Evolutionary conservation across 2,888 invertebrate genomes (phyloP).

Genomic region (Eilema griseolum): DNA sequence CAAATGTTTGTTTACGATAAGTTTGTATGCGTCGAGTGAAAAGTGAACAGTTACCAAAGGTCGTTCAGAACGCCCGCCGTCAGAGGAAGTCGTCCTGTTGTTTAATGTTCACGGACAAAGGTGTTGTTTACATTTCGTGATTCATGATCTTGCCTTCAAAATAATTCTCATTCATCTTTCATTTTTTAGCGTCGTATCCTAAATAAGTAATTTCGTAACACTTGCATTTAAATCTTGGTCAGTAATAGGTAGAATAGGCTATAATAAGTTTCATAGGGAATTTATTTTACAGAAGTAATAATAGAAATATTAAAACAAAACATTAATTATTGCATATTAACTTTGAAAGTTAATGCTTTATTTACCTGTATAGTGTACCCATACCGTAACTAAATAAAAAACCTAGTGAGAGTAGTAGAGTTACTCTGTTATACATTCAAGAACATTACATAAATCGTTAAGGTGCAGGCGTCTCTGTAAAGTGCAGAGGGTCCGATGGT

Average conservation of each 20-base stretch:
- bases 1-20: background rate
- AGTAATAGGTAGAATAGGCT: background rate
- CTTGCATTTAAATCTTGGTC: background rate
- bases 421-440: slow-evolving; percentile 6
- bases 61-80: slow-evolving; percentile 28
- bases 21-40: slow-evolving; percentile 13
- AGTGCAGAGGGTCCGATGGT: slow-evolving; percentile 49
- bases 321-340: background rate
- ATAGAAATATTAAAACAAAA: too few species aligned
- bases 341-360: background rate
- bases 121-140: slow-evolving; percentile 45
- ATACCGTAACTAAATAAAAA: background rate
- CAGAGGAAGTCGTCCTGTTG: slow-evolving; percentile 36
- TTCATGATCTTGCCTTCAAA: slow-evolving; percentile 42
- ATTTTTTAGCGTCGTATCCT: slow-evolving; percentile 21
- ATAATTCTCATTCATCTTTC: slow-evolving; percentile 46
- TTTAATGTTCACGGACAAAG: slow-evolving; percentile 38
- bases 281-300: background rate
- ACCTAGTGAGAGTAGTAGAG: slow-evolving; percentile 11
- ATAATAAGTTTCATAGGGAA: background rate
- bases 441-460: slow-evolving; percentile 30
- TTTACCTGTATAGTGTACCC: background rate
- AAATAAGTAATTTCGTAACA: slow-evolving; percentile 3
- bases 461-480: slow-evolving; percentile 31
- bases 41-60: slow-evolving; percentile 19